phyloP scores from a whole-genome alignment of 2,797 vertebrate species.

The Coendou prehensilis region DNA sequence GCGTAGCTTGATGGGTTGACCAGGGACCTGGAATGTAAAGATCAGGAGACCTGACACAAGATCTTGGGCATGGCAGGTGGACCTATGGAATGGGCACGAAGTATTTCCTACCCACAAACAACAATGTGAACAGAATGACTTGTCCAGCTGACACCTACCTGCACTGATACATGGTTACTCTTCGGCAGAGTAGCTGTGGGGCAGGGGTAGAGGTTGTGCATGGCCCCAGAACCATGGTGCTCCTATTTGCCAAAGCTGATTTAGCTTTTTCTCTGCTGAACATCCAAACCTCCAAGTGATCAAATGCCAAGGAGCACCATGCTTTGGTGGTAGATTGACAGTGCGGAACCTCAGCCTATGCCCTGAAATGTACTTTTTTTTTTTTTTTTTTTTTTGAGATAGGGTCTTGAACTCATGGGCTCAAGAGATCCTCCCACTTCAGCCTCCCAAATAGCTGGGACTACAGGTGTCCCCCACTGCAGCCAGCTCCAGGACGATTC shows the following conservation, averaged over 20 bases:
- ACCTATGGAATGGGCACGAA: not conserved
- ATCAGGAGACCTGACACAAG: not conserved
- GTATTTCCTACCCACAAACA: not conserved
- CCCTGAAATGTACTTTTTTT: not conserved
- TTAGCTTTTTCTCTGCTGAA: not conserved
- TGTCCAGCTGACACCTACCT: not conserved
- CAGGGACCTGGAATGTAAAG: not conserved
- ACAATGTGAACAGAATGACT: not conserved
- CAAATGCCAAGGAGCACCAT: not conserved
- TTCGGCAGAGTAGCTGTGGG: not conserved
- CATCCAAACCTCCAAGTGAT: not conserved
- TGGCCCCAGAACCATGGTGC: accelerated
- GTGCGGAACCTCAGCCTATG: not conserved
- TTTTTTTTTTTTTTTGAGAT: not conserved
- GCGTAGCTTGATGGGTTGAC: not conserved
- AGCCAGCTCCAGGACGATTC: not conserved
- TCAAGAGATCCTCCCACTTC: not conserved
- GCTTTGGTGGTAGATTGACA: not conserved
- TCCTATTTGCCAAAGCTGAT: not conserved
- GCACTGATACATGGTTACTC: not conserved
- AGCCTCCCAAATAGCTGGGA: not conserved
- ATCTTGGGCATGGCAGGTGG: not conserved
- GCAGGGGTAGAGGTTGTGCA: too few species aligned
- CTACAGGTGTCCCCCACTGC: not conserved
- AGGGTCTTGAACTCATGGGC: not conserved